phyloP scores from a whole-genome alignment of 2,888 invertebrate genomes.

The Diplazon laetatorius region DNA sequence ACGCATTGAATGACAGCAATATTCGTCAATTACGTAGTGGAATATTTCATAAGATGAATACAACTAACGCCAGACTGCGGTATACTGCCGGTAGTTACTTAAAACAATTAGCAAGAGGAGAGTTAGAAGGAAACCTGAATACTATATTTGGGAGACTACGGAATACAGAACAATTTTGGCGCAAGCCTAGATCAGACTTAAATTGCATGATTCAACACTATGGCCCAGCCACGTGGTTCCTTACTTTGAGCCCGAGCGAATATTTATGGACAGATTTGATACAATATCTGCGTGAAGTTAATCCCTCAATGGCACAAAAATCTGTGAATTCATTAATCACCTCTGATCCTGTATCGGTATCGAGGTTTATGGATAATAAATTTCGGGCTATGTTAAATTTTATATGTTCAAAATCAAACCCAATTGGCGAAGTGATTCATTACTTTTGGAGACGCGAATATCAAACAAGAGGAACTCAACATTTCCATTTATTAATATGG shows the following conservation, averaged over 20 bases:
- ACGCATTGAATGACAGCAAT: constrained; percentile 68
- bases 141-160: constrained; percentile 60
- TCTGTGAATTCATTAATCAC: constrained; percentile 70
- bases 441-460: constrained; percentile 63
- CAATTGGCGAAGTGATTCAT: constrained; percentile 68
- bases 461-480: constrained; percentile 51
- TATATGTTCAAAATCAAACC: constrained; percentile 66
- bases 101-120: too few relatives aligned
- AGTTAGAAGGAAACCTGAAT: constrained; percentile 56
- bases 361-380: constrained; percentile 72
- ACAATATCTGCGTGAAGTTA: constrained; percentile 69
- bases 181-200: constrained; percentile 62
- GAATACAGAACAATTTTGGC: constrained; percentile 60
- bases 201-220: constrained; percentile 63
- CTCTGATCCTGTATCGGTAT: constrained; percentile 73
- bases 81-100: too few relatives aligned
- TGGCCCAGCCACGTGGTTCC: too few relatives aligned
- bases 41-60: constrained; percentile 65
- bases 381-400: constrained; percentile 73
- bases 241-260: too few relatives aligned
- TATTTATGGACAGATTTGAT: constrained; percentile 69
- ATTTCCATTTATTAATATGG: constrained; percentile 69
- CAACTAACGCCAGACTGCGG: constrained; percentile 44
- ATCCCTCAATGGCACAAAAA: constrained; percentile 67
- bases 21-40: constrained; percentile 64